Evolutionary conservation across 2,888 invertebrate genomes (phyloP).

Genomic region (Drosophila suboccidentalis): DNA sequence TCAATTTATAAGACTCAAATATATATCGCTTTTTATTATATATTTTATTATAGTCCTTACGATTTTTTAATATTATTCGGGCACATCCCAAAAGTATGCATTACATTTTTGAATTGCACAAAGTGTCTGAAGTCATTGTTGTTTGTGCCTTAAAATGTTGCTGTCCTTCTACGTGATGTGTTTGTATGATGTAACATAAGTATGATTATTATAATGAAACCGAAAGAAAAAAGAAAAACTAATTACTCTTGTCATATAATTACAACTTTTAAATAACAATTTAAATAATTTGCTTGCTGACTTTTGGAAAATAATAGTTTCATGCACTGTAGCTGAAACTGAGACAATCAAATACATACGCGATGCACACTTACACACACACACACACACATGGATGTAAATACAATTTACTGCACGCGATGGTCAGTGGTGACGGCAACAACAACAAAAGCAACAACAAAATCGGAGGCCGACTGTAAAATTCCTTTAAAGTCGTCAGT

Average conservation of each 20-base stretch:
- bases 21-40: not conserved
- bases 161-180: constrained; percentile 25
- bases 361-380: not conserved
- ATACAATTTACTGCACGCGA: constrained; percentile 81
- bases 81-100: constrained; percentile 73
- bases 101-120: constrained; percentile 21
- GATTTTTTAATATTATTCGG: constrained; percentile 16
- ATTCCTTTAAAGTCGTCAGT: constrained; percentile 82
- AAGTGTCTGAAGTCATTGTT: constrained; percentile 28
- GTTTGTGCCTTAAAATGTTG: constrained; percentile 25
- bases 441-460: constrained; percentile 11
- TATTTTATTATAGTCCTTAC: not conserved
- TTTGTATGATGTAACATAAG: not conserved
- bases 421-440: constrained; percentile 62
- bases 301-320: constrained; percentile 71
- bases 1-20: not conserved
- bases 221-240: constrained; percentile 57
- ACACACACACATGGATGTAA: constrained; percentile 9
- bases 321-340: constrained; percentile 40
- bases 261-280: constrained; percentile 77
- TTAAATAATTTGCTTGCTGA: constrained; percentile 78
- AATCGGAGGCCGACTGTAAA: constrained; percentile 60
- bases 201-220: constrained; percentile 31
- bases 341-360: constrained; percentile 33
- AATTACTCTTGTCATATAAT: constrained; percentile 76